phyloP scores from a whole-genome alignment of 1,140 invertebrate genomes.

The Drosophila melanica region DNA sequence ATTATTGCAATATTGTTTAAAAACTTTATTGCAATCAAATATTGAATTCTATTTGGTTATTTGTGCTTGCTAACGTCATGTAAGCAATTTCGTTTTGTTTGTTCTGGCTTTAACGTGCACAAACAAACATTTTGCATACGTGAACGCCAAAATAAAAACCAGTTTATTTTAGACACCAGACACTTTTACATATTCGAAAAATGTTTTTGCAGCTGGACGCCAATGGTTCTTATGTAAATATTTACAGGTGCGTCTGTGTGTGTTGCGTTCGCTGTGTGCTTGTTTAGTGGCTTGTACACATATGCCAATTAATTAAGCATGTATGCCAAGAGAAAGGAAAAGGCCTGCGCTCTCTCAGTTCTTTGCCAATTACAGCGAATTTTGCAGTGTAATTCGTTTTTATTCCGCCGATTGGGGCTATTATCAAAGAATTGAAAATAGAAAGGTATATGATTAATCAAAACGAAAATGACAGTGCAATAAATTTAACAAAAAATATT shows the following conservation, averaged over 20 bases:
- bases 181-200: constrained; percentile 13
- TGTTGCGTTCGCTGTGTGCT: background rate
- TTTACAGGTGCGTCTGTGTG: constrained; percentile 1
- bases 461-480: background rate
- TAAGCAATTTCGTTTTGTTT: background rate
- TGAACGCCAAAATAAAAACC: background rate
- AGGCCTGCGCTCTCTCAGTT: constrained; percentile 3
- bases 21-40: background rate
- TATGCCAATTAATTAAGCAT: constrained; percentile 19
- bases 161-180: constrained; percentile 24
- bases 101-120: background rate
- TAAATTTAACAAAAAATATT: constrained; percentile 8
- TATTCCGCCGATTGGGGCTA: constrained; percentile 21
- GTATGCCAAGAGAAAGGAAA: constrained; percentile 13
- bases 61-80: background rate
- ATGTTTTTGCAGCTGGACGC: constrained; percentile 25
- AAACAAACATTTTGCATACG: constrained; percentile 7
- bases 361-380: background rate
- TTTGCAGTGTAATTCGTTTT: constrained; percentile 10
- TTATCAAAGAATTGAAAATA: background rate
- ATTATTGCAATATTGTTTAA: background rate
- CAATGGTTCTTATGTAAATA: constrained; percentile 29
- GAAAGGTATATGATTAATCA: constrained; percentile 15
- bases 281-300: too few species aligned
- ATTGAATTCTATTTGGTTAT: background rate